phyloP scores from a whole-genome alignment of 2,888 invertebrate genomes.

The Euproctis similis region DNA sequence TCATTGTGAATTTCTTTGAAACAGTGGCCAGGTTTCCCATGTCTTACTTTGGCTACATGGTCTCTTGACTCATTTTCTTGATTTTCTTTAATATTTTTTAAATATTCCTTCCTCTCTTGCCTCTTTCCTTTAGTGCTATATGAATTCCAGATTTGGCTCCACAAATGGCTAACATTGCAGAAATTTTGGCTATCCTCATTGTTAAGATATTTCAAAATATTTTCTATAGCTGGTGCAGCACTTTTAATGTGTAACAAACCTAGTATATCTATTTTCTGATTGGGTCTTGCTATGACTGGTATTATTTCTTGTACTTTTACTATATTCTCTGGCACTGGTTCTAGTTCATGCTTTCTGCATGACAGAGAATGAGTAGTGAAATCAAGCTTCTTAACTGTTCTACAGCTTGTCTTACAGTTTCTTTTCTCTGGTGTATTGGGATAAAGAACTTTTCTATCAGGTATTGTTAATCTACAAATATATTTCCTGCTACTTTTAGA shows the following conservation, averaged over 20 bases:
- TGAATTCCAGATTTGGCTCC: slow-evolving; percentile 50
- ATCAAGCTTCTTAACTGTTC: slow-evolving; percentile 48
- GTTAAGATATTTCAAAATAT: slow-evolving; percentile 51
- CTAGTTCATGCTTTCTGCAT: slow-evolving; percentile 48
- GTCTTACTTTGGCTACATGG: slow-evolving; percentile 23
- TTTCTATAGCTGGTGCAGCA: slow-evolving; percentile 46
- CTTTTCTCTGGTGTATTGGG: slow-evolving; percentile 63
- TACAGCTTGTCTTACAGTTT: slow-evolving; percentile 47
- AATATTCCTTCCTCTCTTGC: slow-evolving; percentile 35
- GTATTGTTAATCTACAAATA: slow-evolving; percentile 19
- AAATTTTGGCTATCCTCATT: slow-evolving; percentile 59
- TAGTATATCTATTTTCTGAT: slow-evolving; percentile 61
- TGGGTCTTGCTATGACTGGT: slow-evolving; percentile 41
- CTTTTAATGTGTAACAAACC: slow-evolving; percentile 42
- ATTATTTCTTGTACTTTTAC: slow-evolving; percentile 26
- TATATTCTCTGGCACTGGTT: slow-evolving; percentile 29
- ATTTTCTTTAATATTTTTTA: slow-evolving; percentile 50
- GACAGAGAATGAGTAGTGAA: slow-evolving; percentile 59
- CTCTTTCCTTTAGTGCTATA: slow-evolving; percentile 42
- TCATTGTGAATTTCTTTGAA: slow-evolving; percentile 56
- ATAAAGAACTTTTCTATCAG: slow-evolving; percentile 37
- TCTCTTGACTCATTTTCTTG: slow-evolving; percentile 39
- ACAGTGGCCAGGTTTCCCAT: slow-evolving; percentile 27
- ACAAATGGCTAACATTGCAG: slow-evolving; percentile 49
- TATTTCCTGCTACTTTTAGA: slow-evolving; percentile 21